Base-by-base conservation (phyloP, 2,797 vertebrate species). In the Harpagifer antarcticus region DNA sequence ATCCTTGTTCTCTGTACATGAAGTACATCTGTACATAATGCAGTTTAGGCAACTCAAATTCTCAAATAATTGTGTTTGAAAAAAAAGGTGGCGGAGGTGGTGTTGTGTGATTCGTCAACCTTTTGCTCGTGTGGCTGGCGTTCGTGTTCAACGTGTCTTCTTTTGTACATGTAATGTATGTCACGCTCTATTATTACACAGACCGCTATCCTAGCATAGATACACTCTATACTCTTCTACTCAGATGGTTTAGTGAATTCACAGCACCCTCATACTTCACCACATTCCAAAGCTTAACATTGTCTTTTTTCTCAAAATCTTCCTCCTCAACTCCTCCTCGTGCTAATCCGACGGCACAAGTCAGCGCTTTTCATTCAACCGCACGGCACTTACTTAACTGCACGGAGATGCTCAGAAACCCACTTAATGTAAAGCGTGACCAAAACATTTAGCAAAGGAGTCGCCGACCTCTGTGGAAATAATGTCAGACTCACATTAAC, bases 361-460 rank as follows among this genome's bases (percentile, higher is more conserved):
- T 83, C 70, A 74, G 72, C 47, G 9, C 76, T 77, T 78, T 68
- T 56, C 71, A 55, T 64, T 37, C 66, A 76, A 31, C 20, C 31
- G 13, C 27, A 40, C 58, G 3, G 65, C 54, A 52, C 73, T 80
- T 59, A 71, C 64, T 76, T 63, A 78, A 68, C 80, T 73, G 64
- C 61, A 8, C 1, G 0, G 52, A 74, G 72, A 74, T 55, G 55
- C 61, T 83, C 49, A 49, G 40, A 58, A 72, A 27, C n/a, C 69
- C 64, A 19, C 72, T 81, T 85, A 69, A 78, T 53, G 72, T 82
- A 67, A 78, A 88, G 80, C 47, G 60, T 84, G 85, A 86, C 82
- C 78, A 70, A 85, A 84, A 86, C 63, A 76, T 85, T 85, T 84
- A 20, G 80, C 71, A 60, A 67, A 76, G 59, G 62, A 58, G 66